These are phyloP conservation scores for Sinodicranocentrus sp. DNA, from an alignment of 2,888 invertebrate species.

Conservation along the genomic window DNA sequence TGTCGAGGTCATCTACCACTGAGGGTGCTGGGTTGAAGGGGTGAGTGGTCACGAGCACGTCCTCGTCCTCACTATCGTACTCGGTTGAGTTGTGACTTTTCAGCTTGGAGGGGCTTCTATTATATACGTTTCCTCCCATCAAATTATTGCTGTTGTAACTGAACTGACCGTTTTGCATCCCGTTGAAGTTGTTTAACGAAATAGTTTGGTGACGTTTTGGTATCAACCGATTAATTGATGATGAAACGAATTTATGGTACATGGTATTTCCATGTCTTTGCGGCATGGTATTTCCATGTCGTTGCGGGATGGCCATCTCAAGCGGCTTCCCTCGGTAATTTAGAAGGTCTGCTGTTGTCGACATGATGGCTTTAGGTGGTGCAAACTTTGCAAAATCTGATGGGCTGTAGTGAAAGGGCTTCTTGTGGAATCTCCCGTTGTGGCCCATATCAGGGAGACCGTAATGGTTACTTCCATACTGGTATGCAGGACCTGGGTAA, in stretches of 20 bases:
- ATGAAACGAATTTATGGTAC: neutral
- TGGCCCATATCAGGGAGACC: no score
- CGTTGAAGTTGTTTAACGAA: slow-evolving; percentile 14
- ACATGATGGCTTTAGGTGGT: slow-evolving; percentile 56
- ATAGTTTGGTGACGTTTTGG: neutral
- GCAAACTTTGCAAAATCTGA: slow-evolving; percentile 11
- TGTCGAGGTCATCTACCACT: neutral
- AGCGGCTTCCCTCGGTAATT: neutral
- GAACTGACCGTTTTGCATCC: slow-evolving; percentile 12
- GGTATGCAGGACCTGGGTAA: neutral
- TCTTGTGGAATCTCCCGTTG: neutral
- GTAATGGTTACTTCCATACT: no score
- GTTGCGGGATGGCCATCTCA: neutral
- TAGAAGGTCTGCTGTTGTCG: slow-evolving; percentile 31
- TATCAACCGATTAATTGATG: no score
- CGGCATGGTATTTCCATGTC: neutral
- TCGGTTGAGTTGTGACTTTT: neutral
- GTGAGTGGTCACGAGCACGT: slow-evolving; percentile 35
- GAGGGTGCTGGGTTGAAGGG: neutral
- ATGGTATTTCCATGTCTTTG: neutral
- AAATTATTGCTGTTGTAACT: slow-evolving; percentile 10
- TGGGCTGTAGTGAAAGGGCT: slow-evolving; percentile 20
- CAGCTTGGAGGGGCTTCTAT: no score
- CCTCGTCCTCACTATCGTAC: neutral
- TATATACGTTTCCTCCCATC: neutral